Conservation (phyloP, 2,888 invertebrate genomes). For the Argyresthia goedartella region DNA sequence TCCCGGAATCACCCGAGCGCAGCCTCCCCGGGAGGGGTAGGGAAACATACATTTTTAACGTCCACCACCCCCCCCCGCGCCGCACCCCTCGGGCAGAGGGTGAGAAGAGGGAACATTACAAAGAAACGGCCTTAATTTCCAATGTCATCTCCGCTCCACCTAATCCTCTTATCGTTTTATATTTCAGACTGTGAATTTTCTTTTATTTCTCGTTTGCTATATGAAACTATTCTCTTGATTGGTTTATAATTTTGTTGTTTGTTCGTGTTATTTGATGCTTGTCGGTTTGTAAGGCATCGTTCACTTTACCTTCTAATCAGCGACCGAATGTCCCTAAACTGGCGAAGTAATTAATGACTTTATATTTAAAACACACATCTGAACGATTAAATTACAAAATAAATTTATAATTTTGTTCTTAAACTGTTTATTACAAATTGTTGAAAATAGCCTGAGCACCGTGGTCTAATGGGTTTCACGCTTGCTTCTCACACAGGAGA, state of each 20-base stretch:
- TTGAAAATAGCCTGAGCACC: no score
- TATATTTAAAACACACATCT: no score
- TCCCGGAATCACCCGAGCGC: constrained; percentile 36
- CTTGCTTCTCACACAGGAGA: no score
- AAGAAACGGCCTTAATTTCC: constrained; percentile 71
- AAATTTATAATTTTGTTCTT: no score
- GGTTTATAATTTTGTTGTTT: background rate
- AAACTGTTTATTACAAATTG: no score
- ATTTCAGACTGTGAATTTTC: constrained; percentile 68
- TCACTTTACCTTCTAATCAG: no score
- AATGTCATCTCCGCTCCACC: constrained; percentile 70
- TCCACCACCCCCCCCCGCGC: constrained; percentile 34
- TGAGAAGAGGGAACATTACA: constrained; percentile 65
- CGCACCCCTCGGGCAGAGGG: constrained; percentile 27
- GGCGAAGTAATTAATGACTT: no score
- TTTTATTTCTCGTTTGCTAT: constrained; percentile 61
- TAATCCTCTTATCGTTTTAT: constrained; percentile 70
- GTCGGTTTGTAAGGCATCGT: no score
- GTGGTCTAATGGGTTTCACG: no score
- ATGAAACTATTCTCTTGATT: constrained; percentile 31
- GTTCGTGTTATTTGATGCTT: background rate
- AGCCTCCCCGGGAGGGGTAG: constrained; percentile 30
- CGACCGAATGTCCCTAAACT: no score
- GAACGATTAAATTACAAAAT: no score
- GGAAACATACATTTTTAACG: constrained; percentile 67